Evolutionary conservation across 2,888 invertebrate species (phyloP).

Genomic region (Pilophorus perplexus): DNA sequence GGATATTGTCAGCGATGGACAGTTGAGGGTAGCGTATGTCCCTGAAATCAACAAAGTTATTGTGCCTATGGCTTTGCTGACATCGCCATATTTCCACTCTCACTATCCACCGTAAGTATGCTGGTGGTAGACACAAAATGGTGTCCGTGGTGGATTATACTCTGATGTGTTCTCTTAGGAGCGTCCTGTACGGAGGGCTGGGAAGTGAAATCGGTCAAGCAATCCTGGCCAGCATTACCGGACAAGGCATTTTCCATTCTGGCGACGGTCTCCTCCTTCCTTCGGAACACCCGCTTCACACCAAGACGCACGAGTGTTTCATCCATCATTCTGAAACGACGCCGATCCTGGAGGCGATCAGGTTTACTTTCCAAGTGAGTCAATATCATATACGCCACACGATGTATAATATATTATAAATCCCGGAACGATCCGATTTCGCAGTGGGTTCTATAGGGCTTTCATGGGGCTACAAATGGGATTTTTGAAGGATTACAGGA

Average conservation of each 20-base stretch:
- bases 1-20: constrained; percentile 50
- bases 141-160: neutral
- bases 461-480: too few species aligned
- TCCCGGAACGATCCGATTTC: too few species aligned
- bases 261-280: constrained; percentile 54
- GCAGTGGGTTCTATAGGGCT: too few species aligned
- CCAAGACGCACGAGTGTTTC: constrained; percentile 50
- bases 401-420: too few species aligned
- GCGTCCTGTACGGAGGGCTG: constrained; percentile 56
- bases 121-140: neutral
- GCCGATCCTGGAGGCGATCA: constrained; percentile 51
- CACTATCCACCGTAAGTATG: constrained; percentile 54
- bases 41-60: constrained; percentile 55
- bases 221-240: constrained; percentile 54
- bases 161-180: constrained; percentile 51
- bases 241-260: constrained; percentile 53
- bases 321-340: constrained; percentile 49
- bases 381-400: too few species aligned
- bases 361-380: constrained; percentile 53
- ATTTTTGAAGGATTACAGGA: too few species aligned
- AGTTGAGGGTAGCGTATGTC: constrained; percentile 52
- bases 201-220: constrained; percentile 56
- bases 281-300: constrained; percentile 51
- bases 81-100: constrained; percentile 54
- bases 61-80: constrained; percentile 55